phyloP scores from a whole-genome alignment of 2,113 vertebrate species.

The Miniopterus natalensis region DNA sequence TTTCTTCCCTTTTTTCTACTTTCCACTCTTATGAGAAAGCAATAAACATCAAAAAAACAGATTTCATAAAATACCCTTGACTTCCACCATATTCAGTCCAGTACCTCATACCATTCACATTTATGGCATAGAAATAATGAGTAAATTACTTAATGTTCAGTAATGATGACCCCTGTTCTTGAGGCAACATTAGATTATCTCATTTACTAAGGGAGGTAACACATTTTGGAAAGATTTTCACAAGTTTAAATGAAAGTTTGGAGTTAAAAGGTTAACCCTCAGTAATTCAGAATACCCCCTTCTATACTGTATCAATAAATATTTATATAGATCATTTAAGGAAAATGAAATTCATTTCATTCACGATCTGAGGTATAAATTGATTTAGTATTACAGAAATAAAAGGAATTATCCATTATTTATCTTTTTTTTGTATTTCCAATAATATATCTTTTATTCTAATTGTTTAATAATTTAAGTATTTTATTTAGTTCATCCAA shows the following conservation, averaged over 20 bases:
- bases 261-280: conserved; percentile 23
- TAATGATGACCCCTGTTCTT: neutral
- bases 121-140: neutral
- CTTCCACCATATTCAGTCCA: neutral
- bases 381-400: neutral
- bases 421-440: conserved; percentile 10
- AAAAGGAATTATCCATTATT: conserved; percentile 26
- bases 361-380: conserved; percentile 19
- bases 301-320: neutral
- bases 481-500: neutral
- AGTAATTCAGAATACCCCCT: neutral
- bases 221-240: conserved; percentile 48
- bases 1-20: neutral
- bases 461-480: conserved; percentile 26
- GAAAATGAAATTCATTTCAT: conserved; percentile 36
- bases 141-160: neutral
- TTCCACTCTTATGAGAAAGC: conserved; percentile 14
- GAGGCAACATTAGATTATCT: neutral
- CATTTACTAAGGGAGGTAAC: neutral
- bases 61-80: neutral
- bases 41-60: conserved; percentile 17
- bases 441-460: conserved; percentile 48
- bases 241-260: conserved; percentile 34
- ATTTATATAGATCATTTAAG: conserved; percentile 1
- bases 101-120: neutral